Base-by-base conservation (phyloP, 2,888 invertebrate genomes). In the Torymus auratus region DNA sequence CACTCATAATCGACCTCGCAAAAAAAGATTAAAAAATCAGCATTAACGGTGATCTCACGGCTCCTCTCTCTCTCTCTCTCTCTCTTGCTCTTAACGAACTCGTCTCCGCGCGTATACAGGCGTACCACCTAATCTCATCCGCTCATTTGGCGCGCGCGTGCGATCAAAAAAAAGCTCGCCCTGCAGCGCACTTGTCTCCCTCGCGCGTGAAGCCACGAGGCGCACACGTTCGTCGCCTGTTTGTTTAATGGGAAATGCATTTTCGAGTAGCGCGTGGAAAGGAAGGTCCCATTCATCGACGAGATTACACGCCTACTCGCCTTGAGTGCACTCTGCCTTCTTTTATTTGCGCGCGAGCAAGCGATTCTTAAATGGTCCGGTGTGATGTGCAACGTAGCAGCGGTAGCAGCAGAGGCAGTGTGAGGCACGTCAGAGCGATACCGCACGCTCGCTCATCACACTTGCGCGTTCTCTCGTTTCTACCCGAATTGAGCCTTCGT, bases 231-330 rank as follows among this genome's bases (percentile, higher is more conserved):
- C 23, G 23, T 56, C 14, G 55, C 75, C 15, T 58, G 79, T 74
- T 79, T 74, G 23, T 79, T 79, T 79, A 75, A 75, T 80, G 75
- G 75, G 61, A 80, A 75, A 75, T 71, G 71, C 80, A 80, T 75
- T 75, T 67, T 23, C 62, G 61, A 17, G 71, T 15, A 52, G 11
- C 58, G 17, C 23, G 60, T 65, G n/a, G 41, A 65, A 65, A 73
- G 56, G 53, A 17, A 17, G 52, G 1, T 11, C 15, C 53, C 17
- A 10, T 23, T 71, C 71, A 61, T 61, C 20, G 50, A 13, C 69
- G 68, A 70, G 75, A 77, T 76, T 72, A 62, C 50, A 55, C 62
- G 14, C 53, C 53, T 52, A 41, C 41, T 41, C 41, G 70, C 3
- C 68, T 68, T 68, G 77, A 77, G 76, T 76, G 81, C 76, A 75